Evolutionary conservation across 2,113 vertebrate species (phyloP).

Genomic region (Naja naja): DNA sequence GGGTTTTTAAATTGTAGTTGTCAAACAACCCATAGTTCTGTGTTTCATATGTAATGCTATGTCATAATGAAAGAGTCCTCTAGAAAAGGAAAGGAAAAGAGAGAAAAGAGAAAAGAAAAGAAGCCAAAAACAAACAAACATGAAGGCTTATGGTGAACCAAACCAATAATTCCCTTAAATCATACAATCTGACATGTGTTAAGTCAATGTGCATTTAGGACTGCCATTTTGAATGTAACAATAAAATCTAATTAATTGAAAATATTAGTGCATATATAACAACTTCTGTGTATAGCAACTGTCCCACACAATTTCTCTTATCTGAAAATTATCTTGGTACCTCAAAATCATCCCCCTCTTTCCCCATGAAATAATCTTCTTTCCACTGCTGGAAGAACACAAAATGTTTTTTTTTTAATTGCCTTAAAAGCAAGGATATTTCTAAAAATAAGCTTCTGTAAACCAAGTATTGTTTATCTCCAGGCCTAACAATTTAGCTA

Average conservation of each 20-base stretch:
- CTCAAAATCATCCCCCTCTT: neutral
- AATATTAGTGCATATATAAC: neutral
- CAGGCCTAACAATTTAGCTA: neutral
- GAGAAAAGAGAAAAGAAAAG: neutral
- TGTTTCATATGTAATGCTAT: neutral
- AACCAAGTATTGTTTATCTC: neutral
- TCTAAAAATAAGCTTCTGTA: neutral
- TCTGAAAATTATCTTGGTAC: neutral
- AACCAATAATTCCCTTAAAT: neutral
- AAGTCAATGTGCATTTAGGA: neutral
- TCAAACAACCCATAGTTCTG: neutral
- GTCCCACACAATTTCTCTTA: neutral
- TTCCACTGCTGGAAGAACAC: neutral
- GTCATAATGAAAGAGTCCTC: neutral
- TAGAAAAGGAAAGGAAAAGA: neutral
- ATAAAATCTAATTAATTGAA: neutral
- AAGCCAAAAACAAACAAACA: neutral
- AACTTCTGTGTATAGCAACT: neutral
- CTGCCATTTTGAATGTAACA: neutral
- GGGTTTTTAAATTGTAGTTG: neutral
- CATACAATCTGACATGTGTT: neutral
- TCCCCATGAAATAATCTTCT: neutral
- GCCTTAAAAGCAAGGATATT: neutral
- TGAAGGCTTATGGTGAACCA: neutral
- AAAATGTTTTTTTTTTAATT: neutral